These are phyloP conservation scores for Pseudococcus longispinus DNA, from an alignment of 2,888 invertebrate species.

Conservation along the genomic window DNA sequence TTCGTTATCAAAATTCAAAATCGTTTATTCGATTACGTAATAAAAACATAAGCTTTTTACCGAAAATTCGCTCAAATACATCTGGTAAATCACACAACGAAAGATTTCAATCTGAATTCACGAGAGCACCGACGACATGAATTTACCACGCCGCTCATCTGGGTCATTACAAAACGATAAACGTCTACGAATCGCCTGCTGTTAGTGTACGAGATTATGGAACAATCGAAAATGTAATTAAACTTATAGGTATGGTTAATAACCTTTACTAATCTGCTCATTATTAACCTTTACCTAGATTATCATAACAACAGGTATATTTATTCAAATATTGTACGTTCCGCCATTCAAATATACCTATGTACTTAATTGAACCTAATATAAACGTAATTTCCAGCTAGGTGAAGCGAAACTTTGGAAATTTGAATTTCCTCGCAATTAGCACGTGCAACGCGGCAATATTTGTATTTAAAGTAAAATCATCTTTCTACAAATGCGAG, in stretches of 20 bases:
- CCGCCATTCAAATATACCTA: not conserved
- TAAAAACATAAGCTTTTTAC: not conserved
- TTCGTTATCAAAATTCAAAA: not conserved
- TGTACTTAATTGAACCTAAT: not conserved
- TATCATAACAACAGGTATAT: not conserved
- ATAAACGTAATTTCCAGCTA: not conserved
- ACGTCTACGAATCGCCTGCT: conserved; percentile 27
- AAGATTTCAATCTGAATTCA: not conserved
- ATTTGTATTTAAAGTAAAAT: not conserved
- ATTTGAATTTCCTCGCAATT: not conserved
- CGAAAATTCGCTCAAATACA: not conserved
- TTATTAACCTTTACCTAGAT: conserved; percentile 43
- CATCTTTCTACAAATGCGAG: not conserved
- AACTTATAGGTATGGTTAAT: conserved; percentile 26
- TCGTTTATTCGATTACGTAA: not conserved
- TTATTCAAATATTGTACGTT: not conserved
- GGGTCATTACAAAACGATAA: conserved; percentile 45
- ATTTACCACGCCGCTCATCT: conserved; percentile 15
- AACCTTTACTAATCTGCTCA: conserved; percentile 26
- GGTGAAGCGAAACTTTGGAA: conserved; percentile 8
- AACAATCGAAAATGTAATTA: conserved; percentile 42
- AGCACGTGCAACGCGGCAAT: not conserved
- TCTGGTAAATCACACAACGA: not conserved
- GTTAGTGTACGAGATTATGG: conserved; percentile 19
- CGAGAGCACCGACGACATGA: not conserved